Evolutionary conservation across 2,888 invertebrate genomes (phyloP).

Genomic region (Enchytraeus crypticus): DNA sequence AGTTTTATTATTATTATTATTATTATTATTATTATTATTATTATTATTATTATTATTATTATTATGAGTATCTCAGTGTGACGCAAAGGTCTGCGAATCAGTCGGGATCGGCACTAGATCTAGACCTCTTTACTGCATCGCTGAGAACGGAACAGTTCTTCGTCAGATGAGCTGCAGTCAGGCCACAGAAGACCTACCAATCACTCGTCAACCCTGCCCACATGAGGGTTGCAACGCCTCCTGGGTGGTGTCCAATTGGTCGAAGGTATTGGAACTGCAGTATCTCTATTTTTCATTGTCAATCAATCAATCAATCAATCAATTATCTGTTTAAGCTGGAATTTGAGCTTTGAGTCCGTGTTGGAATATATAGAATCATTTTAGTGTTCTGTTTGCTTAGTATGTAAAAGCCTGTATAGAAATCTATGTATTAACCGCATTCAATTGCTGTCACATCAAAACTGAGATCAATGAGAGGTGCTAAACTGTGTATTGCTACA

Average conservation of each 20-base stretch:
- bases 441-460: too few species aligned
- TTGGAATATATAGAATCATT: too few species aligned
- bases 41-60: not conserved
- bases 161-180: constrained; percentile 1
- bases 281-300: not conserved
- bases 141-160: constrained; percentile 8
- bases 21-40: not conserved
- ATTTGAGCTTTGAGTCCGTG: too few species aligned
- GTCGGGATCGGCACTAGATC: constrained; percentile 13
- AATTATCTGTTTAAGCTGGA: not conserved
- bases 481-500: too few species aligned
- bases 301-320: not conserved
- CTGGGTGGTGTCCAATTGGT: constrained; percentile 41
- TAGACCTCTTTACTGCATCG: constrained; percentile 18
- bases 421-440: too few species aligned
- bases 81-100: not conserved
- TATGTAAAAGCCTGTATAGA: too few species aligned
- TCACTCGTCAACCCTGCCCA: constrained; percentile 30
- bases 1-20: not conserved
- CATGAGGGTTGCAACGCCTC: constrained; percentile 33
- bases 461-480: too few species aligned
- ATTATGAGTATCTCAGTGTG: not conserved
- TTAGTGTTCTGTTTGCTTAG: too few species aligned
- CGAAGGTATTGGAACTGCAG: constrained; percentile 33
- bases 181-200: constrained; percentile 19